A percentile compares a stretch with the other conserved stretches of the same genome.
These are phyloP conservation scores for Brachynemurus nebulosus DNA, from an alignment of 2,888 invertebrate genomes.

Conservation along the genomic window DNA sequence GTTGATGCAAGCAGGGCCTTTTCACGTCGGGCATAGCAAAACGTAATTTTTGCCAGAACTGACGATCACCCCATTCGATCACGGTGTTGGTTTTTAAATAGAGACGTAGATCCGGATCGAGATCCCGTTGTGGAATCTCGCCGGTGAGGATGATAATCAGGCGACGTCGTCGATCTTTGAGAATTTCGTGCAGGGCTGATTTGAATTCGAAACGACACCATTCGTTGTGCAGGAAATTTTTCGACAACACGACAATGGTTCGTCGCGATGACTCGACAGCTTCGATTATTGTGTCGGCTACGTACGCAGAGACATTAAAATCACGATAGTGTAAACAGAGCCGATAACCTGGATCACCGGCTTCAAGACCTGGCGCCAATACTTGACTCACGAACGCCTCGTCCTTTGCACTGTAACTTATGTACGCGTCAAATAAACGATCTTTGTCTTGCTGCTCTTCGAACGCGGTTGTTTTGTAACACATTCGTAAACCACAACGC, in stretches of 20 bases:
- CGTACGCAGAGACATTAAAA: constrained; percentile 75
- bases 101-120: constrained; percentile 80
- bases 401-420: constrained; percentile 88
- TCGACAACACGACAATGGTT: constrained; percentile 79
- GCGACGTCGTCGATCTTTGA: constrained; percentile 72
- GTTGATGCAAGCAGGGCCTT: constrained; percentile 45
- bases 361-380: constrained; percentile 75
- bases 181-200: constrained; percentile 79
- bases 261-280: constrained; percentile 83
- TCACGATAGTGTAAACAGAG: constrained; percentile 87
- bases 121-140: constrained; percentile 74
- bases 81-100: constrained; percentile 84
- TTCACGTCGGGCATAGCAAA: constrained; percentile 77
- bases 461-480: constrained; percentile 68
- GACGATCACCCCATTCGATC: constrained; percentile 86
- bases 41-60: constrained; percentile 93
- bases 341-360: constrained; percentile 65
- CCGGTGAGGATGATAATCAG: constrained; percentile 84
- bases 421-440: constrained; percentile 86
- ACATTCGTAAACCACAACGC: constrained; percentile 72
- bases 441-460: constrained; percentile 73
- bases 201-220: constrained; percentile 94
- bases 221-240: constrained; percentile 88
- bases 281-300: constrained; percentile 84
- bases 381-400: constrained; percentile 83